These are phyloP conservation scores for Rhamphomyia laevipes DNA, from an alignment of 2,888 invertebrate genomes.

Conservation along the genomic window DNA sequence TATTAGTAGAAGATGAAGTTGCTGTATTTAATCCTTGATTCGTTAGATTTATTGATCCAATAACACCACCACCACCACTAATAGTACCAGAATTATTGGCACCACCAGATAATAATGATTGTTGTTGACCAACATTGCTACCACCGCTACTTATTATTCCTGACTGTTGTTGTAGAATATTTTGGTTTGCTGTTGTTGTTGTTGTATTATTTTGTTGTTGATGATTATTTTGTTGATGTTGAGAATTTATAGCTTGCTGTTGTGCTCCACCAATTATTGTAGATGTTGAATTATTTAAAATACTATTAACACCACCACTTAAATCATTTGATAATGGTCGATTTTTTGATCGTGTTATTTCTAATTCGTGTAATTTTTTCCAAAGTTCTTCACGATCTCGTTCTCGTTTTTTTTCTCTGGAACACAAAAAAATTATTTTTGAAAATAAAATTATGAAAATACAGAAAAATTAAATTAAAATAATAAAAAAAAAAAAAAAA, in stretches of 20 bases:
- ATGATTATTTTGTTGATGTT: conserved; percentile 13
- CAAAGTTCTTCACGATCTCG: conserved; percentile 96
- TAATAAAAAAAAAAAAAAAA: too few species aligned
- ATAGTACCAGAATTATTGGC: conserved; percentile 29
- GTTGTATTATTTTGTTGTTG: conserved; percentile 28
- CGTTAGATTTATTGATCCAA: conserved; percentile 26
- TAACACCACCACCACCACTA: conserved; percentile 18
- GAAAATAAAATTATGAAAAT: not conserved
- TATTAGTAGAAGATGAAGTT: conserved; percentile 18
- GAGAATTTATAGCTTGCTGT: conserved; percentile 27
- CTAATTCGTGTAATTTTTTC: conserved; percentile 87
- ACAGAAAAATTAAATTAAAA: not conserved
- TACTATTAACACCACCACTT: not conserved
- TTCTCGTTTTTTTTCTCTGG: conserved; percentile 47
- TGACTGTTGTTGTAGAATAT: conserved; percentile 18
- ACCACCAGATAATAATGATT: conserved; percentile 15
- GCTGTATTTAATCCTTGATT: conserved; percentile 11
- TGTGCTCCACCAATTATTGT: conserved; percentile 11
- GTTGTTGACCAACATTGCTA: conserved; percentile 1
- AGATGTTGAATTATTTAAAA: conserved; percentile 9
- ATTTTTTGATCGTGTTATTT: conserved; percentile 48
- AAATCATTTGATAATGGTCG: conserved; percentile 21
- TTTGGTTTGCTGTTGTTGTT: conserved; percentile 20
- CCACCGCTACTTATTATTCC: conserved; percentile 5
- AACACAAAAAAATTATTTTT: conserved; percentile 8